Conservation (phyloP, 2,888 invertebrate genomes). For the Leucania comma region DNA sequence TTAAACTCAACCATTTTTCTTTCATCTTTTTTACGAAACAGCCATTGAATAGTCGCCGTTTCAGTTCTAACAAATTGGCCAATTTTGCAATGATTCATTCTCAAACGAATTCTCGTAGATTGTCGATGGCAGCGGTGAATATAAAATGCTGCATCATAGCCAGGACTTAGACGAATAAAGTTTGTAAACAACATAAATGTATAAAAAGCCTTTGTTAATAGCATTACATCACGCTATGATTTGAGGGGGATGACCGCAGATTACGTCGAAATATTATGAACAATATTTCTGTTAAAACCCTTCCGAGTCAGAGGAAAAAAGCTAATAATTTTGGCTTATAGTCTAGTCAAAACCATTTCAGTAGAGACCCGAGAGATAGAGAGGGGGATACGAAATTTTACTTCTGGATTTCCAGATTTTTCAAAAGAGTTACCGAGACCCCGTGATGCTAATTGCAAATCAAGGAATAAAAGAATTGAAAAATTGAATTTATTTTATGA, state of each 20-base stretch:
- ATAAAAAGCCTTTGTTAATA: slow-evolving; percentile 39
- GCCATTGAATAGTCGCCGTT: neutral
- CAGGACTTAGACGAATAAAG: slow-evolving; percentile 12
- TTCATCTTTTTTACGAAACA: slow-evolving; percentile 12
- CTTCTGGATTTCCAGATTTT: too few species aligned
- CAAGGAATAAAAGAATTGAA: too few species aligned
- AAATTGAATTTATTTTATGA: too few species aligned
- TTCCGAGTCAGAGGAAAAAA: too few species aligned
- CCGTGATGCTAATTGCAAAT: too few species aligned
- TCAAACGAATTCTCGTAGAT: slow-evolving; percentile 10
- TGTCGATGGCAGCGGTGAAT: slow-evolving; percentile 11
- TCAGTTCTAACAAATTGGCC: slow-evolving; percentile 32
- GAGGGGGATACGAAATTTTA: too few species aligned
- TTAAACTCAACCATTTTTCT: slow-evolving; percentile 20
- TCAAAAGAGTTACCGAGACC: too few species aligned
- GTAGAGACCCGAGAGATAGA: too few species aligned
- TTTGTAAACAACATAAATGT: slow-evolving; percentile 37
- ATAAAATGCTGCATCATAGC: slow-evolving; percentile 30
- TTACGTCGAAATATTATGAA: neutral
- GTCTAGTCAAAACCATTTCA: too few species aligned
- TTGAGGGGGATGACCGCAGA: neutral
- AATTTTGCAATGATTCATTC: slow-evolving; percentile 43
- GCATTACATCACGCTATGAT: slow-evolving; percentile 36
- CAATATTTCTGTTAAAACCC: neutral
- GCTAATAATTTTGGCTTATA: too few species aligned